Conservation (phyloP, 2,797 vertebrate genomes). For the Poliocrania exsul region DNA sequence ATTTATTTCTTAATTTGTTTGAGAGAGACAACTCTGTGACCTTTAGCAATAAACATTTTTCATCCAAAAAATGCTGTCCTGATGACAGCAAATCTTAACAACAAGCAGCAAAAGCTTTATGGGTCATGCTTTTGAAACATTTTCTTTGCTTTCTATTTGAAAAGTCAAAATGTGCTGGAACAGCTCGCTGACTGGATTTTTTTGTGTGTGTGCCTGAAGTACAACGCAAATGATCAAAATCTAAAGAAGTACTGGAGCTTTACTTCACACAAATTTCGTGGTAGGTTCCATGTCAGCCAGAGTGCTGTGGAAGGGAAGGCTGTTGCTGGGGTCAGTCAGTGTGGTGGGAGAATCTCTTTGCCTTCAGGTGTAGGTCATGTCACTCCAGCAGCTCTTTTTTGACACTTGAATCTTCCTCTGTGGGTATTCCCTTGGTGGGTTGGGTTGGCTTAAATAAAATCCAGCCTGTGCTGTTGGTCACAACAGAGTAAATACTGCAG, state of each 20-base stretch:
- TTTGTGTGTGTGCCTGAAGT: neutral
- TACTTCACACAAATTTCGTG: neutral
- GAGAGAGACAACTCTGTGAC: constrained; percentile 21
- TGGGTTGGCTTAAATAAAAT: neutral
- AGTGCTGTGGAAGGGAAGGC: neutral
- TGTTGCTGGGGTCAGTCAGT: accelerated
- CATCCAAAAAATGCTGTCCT: neutral
- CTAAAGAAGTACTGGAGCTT: neutral
- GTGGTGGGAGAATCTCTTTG: neutral
- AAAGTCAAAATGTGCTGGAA: constrained; percentile 15
- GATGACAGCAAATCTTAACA: constrained; percentile 22
- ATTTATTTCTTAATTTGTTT: constrained; percentile 36
- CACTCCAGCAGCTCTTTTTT: neutral
- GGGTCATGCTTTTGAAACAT: neutral
- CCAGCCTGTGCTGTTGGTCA: neutral
- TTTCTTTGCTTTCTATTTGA: constrained; percentile 8
- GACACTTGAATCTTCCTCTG: neutral
- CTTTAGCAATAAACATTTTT: constrained; percentile 53
- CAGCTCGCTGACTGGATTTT: neutral
- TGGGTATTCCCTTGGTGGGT: neutral
- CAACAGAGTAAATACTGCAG: neutral
- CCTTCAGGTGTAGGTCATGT: neutral
- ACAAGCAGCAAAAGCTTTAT: neutral
- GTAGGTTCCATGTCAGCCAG: neutral
- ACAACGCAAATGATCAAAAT: neutral